Conservation (phyloP, 2,113 vertebrate genomes). For the Podarcis raffonei region DNA sequence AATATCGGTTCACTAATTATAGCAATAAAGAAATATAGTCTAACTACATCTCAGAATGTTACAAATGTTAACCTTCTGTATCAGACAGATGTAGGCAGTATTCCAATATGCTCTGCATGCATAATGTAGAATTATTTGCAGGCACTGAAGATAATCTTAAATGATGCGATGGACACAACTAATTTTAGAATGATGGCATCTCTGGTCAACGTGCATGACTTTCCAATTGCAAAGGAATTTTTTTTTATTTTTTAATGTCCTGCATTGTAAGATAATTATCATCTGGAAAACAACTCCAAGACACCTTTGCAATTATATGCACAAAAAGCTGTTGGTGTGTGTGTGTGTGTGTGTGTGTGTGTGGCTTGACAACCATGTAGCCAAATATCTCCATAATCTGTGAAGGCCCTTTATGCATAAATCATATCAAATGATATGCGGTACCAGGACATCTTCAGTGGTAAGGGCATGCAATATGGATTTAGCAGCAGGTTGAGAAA, state of each 20-base stretch:
- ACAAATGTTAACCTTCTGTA: conserved; percentile 25
- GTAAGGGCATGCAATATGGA: no score
- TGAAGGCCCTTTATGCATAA: no score
- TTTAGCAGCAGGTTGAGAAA: no score
- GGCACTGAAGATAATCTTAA: conserved; percentile 27
- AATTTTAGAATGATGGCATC: background rate
- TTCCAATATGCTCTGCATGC: conserved; percentile 34
- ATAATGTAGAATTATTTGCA: conserved; percentile 55
- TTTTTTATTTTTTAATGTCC: background rate
- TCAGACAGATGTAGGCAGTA: conserved; percentile 28
- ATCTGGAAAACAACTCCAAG: background rate
- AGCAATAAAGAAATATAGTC: background rate
- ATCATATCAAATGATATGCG: no score
- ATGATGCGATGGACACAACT: background rate
- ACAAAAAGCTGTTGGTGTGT: background rate
- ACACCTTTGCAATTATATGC: background rate
- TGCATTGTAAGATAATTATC: background rate
- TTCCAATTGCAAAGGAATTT: background rate
- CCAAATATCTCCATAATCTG: no score
- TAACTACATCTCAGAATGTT: background rate
- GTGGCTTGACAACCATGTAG: no score
- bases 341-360: no score
- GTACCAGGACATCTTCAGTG: no score
- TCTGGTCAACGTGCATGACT: background rate
- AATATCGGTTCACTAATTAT: conserved; percentile 2